Evolutionary conservation across 2,888 invertebrate species (phyloP).

Genomic region (Eupithecia insigniata): DNA sequence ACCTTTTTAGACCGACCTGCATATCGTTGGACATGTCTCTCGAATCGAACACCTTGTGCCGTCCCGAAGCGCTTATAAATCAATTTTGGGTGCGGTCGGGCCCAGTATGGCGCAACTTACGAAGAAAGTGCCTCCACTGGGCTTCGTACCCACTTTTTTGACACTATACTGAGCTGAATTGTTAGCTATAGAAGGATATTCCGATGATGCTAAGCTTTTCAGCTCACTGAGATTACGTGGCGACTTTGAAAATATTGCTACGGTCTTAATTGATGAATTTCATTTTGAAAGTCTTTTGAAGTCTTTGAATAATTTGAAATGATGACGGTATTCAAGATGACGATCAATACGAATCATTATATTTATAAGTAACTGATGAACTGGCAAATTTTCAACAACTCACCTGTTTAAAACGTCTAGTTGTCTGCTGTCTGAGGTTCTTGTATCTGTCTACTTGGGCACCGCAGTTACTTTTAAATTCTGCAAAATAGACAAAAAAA

Average conservation of each 20-base stretch:
- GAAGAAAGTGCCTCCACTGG: slow-evolving; percentile 64
- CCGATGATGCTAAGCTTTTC: not conserved
- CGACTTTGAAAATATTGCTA: not conserved
- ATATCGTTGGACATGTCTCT: slow-evolving; percentile 54
- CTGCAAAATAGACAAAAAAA: not conserved
- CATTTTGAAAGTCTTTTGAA: not conserved
- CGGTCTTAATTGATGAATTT: not conserved
- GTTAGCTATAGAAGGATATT: slow-evolving; percentile 8
- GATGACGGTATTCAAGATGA: not conserved
- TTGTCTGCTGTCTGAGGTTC: not conserved
- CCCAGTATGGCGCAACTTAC: slow-evolving; percentile 62
- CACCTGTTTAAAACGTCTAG: too few relatives aligned
- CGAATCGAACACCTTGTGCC: slow-evolving; percentile 49
- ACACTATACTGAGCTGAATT: slow-evolving; percentile 20
- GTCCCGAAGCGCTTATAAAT: slow-evolving; percentile 65
- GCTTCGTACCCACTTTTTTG: slow-evolving; percentile 29
- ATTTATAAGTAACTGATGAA: not conserved
- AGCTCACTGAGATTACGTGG: too few relatives aligned
- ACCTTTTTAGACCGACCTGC: not conserved
- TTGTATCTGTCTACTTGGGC: not conserved
- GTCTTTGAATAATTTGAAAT: not conserved
- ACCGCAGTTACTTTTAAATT: too few relatives aligned
- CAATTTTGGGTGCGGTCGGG: slow-evolving; percentile 77
- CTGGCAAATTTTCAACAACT: not conserved
- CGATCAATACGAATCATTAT: not conserved